Evolutionary conservation across 2,888 invertebrate species (phyloP).

Genomic region (Zele albiditarsus): DNA sequence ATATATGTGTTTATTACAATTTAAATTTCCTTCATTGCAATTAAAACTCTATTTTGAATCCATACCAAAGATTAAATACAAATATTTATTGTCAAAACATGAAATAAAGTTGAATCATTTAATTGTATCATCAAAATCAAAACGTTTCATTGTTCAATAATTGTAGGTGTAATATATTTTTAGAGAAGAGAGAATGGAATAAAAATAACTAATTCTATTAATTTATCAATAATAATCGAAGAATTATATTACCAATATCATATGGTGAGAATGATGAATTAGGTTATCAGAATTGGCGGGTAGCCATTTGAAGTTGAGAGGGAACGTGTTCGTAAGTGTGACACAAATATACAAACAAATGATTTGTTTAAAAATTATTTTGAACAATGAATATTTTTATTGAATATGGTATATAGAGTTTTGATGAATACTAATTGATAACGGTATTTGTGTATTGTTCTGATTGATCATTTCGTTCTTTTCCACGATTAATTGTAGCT

Average conservation of each 20-base stretch:
- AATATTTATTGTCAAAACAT: neutral
- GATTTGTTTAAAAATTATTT: too few species aligned
- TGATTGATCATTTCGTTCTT: too few species aligned
- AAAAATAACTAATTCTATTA: neutral
- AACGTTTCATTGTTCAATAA: neutral
- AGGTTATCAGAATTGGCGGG: slow-evolving; percentile 11
- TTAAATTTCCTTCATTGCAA: neutral
- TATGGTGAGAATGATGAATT: neutral
- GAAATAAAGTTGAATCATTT: neutral
- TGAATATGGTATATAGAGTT: too few species aligned
- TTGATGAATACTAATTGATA: too few species aligned
- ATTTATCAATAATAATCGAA: neutral
- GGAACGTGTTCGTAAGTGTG: neutral
- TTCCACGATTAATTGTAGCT: too few species aligned
- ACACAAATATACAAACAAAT: too few species aligned
- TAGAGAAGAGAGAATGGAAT: too few species aligned
- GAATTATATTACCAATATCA: too few species aligned
- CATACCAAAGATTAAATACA: neutral
- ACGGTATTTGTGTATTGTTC: too few species aligned
- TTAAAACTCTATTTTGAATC: neutral
- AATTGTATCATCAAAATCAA: neutral
- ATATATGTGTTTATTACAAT: slow-evolving; percentile 37
- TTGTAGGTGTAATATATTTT: neutral
- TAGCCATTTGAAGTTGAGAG: neutral
- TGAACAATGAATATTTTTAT: neutral